Evolutionary conservation across 2,113 vertebrate species (phyloP).

Genomic region (Passer montanus): DNA sequence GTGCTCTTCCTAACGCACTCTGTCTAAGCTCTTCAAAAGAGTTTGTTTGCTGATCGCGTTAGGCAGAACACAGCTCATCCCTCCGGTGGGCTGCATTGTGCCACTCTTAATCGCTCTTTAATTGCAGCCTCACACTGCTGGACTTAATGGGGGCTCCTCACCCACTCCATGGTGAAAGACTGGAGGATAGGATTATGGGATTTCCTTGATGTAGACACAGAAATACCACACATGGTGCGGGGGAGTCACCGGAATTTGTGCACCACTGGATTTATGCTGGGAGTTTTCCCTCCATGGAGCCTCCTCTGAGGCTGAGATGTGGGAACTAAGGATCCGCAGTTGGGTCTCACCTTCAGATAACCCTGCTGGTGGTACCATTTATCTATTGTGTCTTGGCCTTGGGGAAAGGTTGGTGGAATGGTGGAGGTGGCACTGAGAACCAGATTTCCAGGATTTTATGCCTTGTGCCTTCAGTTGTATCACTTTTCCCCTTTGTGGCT

Average conservation of each 20-base stretch:
- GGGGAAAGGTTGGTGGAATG: not conserved
- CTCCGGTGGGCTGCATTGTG: not conserved
- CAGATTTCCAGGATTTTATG: not conserved
- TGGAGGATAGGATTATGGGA: constrained; percentile 5
- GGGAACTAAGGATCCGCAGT: not conserved
- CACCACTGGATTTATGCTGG: not conserved
- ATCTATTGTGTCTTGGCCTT: not conserved
- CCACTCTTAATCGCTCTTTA: not conserved
- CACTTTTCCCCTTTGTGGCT: not conserved
- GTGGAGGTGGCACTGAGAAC: not conserved
- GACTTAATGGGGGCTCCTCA: not conserved
- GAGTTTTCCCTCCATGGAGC: not conserved
- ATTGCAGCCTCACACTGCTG: constrained; percentile 2
- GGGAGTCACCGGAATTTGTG: not conserved
- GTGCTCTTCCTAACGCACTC: not conserved
- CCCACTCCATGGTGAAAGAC: not conserved
- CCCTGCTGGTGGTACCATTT: not conserved
- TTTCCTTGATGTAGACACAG: not conserved
- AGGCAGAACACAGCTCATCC: not conserved
- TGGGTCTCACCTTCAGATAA: not conserved
- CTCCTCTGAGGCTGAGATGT: not conserved
- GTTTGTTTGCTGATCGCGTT: not conserved
- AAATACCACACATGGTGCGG: not conserved
- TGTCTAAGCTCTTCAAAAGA: not conserved
- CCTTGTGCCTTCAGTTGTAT: not conserved